phyloP scores from a whole-genome alignment of 2,113 vertebrate species.

The Nanorana parkeri region DNA sequence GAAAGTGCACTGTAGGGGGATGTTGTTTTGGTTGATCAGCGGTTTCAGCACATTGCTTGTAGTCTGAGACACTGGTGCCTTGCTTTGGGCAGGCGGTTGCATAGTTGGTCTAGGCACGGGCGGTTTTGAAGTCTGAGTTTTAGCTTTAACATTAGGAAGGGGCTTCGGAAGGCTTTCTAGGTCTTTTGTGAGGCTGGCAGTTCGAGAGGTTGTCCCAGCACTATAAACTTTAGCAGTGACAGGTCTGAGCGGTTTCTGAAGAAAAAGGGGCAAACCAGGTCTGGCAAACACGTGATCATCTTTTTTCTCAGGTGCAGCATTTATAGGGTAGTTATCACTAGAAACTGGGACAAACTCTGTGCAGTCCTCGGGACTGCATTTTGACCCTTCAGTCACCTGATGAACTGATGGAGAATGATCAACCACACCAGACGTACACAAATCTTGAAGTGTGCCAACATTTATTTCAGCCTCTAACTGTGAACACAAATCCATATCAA shows the following conservation, averaged over 20 bases:
- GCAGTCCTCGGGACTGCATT: conserved; percentile 63
- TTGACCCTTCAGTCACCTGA: background rate
- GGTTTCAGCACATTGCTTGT: conserved; percentile 24
- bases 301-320: conserved; percentile 38
- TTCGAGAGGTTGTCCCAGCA: conserved; percentile 72
- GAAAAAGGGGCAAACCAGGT: conserved; percentile 65
- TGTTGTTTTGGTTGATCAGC: background rate
- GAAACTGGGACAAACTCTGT: conserved; percentile 41
- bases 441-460: background rate
- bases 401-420: conserved; percentile 47
- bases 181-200: conserved; percentile 75
- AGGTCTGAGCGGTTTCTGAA: conserved; percentile 65
- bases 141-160: conserved; percentile 63
- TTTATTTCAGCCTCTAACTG: conserved; percentile 61
- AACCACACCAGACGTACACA: conserved; percentile 55
- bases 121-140: background rate
- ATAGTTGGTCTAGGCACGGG: background rate
- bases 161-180: conserved; percentile 64
- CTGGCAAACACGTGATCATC: conserved; percentile 73
- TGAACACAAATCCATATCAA: conserved; percentile 79
- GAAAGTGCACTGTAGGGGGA: background rate
- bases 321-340: conserved; percentile 59
- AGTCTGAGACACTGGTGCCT: accelerated
- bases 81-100: background rate
- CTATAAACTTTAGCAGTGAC: conserved; percentile 80